Conservation (phyloP, 2,888 invertebrate species). For the Gari tellinella region DNA sequence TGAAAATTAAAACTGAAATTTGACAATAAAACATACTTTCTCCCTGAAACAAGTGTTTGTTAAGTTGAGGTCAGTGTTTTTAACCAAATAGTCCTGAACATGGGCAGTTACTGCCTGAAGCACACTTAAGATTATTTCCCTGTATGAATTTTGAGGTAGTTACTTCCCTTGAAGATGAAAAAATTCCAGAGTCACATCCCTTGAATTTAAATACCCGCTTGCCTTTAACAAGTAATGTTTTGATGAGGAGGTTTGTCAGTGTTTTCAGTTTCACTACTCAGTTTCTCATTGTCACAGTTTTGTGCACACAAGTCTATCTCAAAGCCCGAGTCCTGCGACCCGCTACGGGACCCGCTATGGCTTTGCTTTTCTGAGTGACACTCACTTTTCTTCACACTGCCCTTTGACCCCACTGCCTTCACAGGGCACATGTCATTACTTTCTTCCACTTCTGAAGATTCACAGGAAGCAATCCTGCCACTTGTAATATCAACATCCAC, state of each 20-base stretch:
- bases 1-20: too few relatives aligned
- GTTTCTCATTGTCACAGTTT: not conserved
- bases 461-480: not conserved
- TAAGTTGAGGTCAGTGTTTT: too few relatives aligned
- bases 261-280: not conserved
- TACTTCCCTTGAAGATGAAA: conserved; percentile 34
- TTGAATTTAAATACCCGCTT: conserved; percentile 5
- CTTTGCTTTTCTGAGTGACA: too few relatives aligned
- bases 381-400: too few relatives aligned
- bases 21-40: too few relatives aligned
- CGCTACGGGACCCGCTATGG: too few relatives aligned
- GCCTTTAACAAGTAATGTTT: conserved; percentile 5
- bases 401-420: not conserved
- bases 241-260: not conserved
- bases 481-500: not conserved
- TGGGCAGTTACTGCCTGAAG: not conserved
- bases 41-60: too few relatives aligned
- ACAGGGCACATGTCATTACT: not conserved
- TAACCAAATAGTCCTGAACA: too few relatives aligned
- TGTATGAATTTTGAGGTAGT: conserved; percentile 34
- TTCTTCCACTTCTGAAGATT: conserved; percentile 3
- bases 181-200: conserved; percentile 38
- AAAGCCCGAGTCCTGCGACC: too few relatives aligned
- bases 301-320: not conserved
- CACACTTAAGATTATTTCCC: conserved; percentile 31